These are phyloP conservation scores for Sphenodon punctatus DNA, from an alignment of 2,797 vertebrate species.

Conservation along the genomic window DNA sequence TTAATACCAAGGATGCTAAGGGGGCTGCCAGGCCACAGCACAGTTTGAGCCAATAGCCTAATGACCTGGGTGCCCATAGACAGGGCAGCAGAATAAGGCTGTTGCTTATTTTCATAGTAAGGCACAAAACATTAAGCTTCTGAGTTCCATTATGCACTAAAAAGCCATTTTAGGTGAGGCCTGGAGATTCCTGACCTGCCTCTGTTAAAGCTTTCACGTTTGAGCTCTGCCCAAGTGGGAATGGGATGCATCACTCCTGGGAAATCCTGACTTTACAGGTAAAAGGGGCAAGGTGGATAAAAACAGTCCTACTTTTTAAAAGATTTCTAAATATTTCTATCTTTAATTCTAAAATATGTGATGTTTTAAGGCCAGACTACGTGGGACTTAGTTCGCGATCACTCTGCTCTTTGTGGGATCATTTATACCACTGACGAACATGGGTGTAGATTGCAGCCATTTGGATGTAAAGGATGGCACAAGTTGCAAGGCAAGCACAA, in stretches of 20 bases:
- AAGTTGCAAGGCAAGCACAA: not conserved
- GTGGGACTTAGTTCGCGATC: not conserved
- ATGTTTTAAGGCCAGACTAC: not conserved
- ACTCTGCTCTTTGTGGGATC: not conserved
- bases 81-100: not conserved
- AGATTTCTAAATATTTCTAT: not conserved
- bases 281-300: not conserved
- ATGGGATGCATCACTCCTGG: not conserved
- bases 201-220: not conserved
- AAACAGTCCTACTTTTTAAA: not conserved
- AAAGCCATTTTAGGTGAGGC: not conserved
- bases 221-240: not conserved
- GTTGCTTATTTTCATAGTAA: not conserved
- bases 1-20: too few species aligned
- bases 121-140: not conserved
- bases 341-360: not conserved
- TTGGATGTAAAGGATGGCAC: not conserved
- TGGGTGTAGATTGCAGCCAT: too few species aligned
- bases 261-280: not conserved
- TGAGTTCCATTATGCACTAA: not conserved
- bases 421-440: not conserved
- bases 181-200: not conserved
- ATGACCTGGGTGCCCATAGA: too few species aligned
- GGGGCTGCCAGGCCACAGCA: too few species aligned
- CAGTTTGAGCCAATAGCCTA: too few species aligned